Conservation (phyloP, 2,113 vertebrate genomes). For the Suricata suricatta region DNA sequence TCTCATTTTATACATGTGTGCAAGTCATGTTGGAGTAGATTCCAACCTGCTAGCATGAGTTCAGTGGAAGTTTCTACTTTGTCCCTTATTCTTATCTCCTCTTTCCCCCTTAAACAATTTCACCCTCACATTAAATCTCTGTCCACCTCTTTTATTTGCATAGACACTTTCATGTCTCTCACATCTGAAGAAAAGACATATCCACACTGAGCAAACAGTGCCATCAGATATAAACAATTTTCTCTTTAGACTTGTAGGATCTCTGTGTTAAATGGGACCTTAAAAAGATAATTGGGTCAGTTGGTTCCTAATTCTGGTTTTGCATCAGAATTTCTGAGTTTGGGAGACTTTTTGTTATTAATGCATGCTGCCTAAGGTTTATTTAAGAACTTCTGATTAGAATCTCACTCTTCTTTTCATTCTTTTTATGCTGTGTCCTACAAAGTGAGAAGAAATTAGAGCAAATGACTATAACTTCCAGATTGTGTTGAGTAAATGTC, state of each 20-base stretch:
- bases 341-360: not conserved
- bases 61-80: not conserved
- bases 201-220: not conserved
- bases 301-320: not conserved
- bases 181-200: not conserved
- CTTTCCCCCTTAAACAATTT: not conserved
- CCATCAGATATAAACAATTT: not conserved
- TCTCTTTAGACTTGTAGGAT: not conserved
- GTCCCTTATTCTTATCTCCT: not conserved
- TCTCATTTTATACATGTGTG: not conserved
- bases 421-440: not conserved
- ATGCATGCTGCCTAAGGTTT: not conserved
- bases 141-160: not conserved
- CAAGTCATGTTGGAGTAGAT: not conserved
- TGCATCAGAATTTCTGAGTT: not conserved
- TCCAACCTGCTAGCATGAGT: not conserved
- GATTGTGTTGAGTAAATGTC: not conserved
- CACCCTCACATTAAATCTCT: not conserved
- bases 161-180: not conserved
- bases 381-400: not conserved
- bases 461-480: not conserved
- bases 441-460: not conserved
- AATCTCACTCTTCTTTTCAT: not conserved
- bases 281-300: not conserved
- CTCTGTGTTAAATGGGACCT: not conserved